These are phyloP conservation scores for Microcebus tavaratra DNA, from an alignment of 2,113 vertebrate species.

Conservation along the genomic window DNA sequence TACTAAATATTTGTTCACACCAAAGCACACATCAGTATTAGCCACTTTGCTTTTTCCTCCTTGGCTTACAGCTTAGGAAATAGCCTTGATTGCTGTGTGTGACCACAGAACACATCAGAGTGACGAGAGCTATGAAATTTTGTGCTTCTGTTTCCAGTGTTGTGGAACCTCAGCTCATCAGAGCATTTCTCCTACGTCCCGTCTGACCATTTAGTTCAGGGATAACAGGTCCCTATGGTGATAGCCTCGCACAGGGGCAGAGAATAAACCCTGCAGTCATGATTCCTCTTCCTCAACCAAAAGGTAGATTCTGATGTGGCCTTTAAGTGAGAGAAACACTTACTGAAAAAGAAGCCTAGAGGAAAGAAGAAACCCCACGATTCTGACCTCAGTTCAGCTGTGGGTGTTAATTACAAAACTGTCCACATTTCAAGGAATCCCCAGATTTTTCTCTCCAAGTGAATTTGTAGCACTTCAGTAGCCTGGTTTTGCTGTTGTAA, in stretches of 20 bases:
- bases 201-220: background rate
- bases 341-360: background rate
- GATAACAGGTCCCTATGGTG: background rate
- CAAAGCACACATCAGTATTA: background rate
- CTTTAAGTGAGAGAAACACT: background rate
- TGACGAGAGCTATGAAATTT: background rate
- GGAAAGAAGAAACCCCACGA: background rate
- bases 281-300: background rate
- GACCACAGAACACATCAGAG: rapidly evolving
- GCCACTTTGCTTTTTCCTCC: background rate
- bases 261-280: background rate
- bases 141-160: background rate
- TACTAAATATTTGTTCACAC: background rate
- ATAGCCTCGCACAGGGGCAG: background rate
- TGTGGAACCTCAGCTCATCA: background rate
- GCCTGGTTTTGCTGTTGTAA: background rate
- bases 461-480: background rate
- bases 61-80: background rate
- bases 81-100: background rate
- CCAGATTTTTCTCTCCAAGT: background rate
- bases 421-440: background rate
- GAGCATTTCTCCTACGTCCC: background rate
- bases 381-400: background rate
- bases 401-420: background rate
- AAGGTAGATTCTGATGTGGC: background rate